Evolutionary conservation across 2,888 invertebrate genomes (phyloP).

Genomic region (Cerastis rubricosa): DNA sequence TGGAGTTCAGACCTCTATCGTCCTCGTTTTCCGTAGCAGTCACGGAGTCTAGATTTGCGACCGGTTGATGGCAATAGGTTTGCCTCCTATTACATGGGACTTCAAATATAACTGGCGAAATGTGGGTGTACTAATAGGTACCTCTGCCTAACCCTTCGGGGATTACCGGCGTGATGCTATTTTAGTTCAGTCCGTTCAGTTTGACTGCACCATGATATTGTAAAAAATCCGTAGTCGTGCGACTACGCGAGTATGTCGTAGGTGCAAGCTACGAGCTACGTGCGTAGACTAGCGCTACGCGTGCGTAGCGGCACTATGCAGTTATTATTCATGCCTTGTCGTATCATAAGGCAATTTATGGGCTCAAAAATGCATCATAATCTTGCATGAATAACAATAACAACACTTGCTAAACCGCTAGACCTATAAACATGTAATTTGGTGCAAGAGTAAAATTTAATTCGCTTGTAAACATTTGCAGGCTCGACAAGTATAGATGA

Average conservation of each 20-base stretch:
- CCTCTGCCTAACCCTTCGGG: too few relatives aligned
- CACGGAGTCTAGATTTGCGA: too few relatives aligned
- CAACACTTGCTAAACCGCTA: background rate
- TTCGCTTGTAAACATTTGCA: background rate
- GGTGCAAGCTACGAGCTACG: constrained; percentile 31
- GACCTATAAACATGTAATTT: background rate
- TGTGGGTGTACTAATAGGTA: too few relatives aligned
- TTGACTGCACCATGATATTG: background rate
- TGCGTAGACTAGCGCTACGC: constrained; percentile 10
- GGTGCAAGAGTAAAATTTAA: background rate
- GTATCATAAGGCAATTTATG: background rate
- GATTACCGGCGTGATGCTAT: too few relatives aligned
- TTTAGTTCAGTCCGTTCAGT: background rate
- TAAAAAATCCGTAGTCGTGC: background rate
- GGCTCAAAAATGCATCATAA: background rate
- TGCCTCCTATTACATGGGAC: too few relatives aligned
- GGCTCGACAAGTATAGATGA: background rate
- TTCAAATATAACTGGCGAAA: too few relatives aligned
- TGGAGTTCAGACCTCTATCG: background rate
- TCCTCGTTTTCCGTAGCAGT: too few relatives aligned
- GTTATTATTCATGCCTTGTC: constrained; percentile 12
- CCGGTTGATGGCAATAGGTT: too few relatives aligned
- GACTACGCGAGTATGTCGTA: constrained; percentile 18
- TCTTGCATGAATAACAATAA: background rate
- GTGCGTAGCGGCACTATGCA: constrained; percentile 21